Evolutionary conservation across 1,140 invertebrate species (phyloP).

Genomic region (Uloborus diversus): DNA sequence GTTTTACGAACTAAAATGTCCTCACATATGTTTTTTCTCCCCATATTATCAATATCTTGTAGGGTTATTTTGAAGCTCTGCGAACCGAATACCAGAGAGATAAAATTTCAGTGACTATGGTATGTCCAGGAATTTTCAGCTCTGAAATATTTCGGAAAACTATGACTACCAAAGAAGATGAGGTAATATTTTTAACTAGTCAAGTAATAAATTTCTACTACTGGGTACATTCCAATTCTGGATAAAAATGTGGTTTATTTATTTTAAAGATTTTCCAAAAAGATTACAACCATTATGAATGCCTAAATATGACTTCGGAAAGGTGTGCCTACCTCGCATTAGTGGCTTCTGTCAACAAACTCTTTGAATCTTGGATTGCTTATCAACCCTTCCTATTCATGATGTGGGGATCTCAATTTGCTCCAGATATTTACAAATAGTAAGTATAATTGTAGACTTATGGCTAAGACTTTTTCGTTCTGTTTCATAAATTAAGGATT

Average conservation of each 20-base stretch:
- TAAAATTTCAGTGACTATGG: constrained; percentile 12
- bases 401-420: constrained; percentile 21
- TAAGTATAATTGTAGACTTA: constrained; percentile 19
- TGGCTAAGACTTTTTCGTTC: too few species aligned
- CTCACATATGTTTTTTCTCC: not conserved
- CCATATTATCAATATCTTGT: not conserved
- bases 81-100: constrained; percentile 67
- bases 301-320: constrained; percentile 70
- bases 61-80: constrained; percentile 76
- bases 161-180: constrained; percentile 18
- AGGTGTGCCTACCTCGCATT: constrained; percentile 78
- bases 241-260: not conserved
- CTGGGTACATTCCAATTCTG: not conserved
- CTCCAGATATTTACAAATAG: constrained; percentile 33
- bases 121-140: constrained; percentile 36
- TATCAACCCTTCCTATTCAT: constrained; percentile 73
- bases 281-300: constrained; percentile 35
- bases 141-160: constrained; percentile 30
- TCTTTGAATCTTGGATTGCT: constrained; percentile 80
- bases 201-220: not conserved
- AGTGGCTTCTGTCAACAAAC: constrained; percentile 78
- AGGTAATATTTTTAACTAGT: too few species aligned
- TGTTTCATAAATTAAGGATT: too few species aligned
- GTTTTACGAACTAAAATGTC: not conserved
- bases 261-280: constrained; percentile 21